Conservation (phyloP, 2,797 vertebrate species). For the Agapornis canus region DNA sequence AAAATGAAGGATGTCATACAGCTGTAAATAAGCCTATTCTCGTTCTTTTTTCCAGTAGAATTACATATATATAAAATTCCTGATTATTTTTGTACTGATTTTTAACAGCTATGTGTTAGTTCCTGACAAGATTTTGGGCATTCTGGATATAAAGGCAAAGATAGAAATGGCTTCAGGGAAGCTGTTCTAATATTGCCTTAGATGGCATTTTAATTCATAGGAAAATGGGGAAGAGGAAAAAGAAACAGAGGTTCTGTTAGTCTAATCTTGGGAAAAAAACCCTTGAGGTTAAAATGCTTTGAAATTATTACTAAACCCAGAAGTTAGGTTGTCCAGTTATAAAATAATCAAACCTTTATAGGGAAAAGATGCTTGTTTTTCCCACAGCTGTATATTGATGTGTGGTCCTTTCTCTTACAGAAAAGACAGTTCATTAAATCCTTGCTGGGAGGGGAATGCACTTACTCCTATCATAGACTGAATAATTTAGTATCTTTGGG, state of each 20-base stretch:
- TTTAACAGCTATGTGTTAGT: neutral
- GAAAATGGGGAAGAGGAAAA: neutral
- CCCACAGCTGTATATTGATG: neutral
- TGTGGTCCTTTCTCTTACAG: neutral
- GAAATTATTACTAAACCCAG: neutral
- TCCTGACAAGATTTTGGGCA: neutral
- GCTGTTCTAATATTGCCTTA: neutral
- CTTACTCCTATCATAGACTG: slow-evolving; percentile 56
- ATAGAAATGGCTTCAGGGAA: neutral
- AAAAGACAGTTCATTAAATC: slow-evolving; percentile 24
- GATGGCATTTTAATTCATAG: neutral
- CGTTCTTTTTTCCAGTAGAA: neutral
- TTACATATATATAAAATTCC: neutral
- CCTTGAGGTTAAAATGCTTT: neutral
- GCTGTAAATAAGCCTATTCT: neutral
- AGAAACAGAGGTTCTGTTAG: neutral
- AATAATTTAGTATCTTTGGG: slow-evolving; percentile 83
- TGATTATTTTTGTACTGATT: neutral
- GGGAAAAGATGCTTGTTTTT: neutral
- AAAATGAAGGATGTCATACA: neutral
- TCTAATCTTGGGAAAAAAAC: neutral
- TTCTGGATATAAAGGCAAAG: neutral
- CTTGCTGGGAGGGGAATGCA: slow-evolving; percentile 16
- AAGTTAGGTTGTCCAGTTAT: neutral
- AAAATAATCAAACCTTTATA: neutral